These are phyloP conservation scores for Spilarctia lutea DNA, from an alignment of 2,888 invertebrate genomes.

Conservation along the genomic window DNA sequence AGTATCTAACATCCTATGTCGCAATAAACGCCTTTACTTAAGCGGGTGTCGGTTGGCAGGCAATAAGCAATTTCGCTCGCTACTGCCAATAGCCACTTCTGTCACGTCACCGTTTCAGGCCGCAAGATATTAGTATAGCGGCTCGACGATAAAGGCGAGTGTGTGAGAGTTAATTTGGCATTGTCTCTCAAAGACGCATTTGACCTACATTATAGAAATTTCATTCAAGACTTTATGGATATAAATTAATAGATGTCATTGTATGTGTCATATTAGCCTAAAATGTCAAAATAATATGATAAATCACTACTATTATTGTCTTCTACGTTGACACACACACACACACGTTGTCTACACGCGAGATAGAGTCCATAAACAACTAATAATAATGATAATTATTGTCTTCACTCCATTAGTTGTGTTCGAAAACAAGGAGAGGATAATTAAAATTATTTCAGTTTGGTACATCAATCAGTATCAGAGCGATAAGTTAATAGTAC, in stretches of 20 bases:
- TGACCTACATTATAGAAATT: constrained; percentile 39
- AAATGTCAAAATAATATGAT: constrained; percentile 7
- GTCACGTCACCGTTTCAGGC: constrained; percentile 45
- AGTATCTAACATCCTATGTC: neutral
- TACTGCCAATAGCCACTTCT: constrained; percentile 52
- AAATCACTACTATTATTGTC: neutral
- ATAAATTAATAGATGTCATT: constrained; percentile 29
- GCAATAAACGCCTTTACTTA: constrained; percentile 19
- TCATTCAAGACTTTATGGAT: constrained; percentile 22
- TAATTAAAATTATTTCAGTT: neutral
- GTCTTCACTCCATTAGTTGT: neutral
- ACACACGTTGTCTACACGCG: no score
- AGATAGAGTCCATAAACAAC: no score
- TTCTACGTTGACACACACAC: no score
- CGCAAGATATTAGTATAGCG: constrained; percentile 55
- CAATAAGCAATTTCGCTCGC: constrained; percentile 50
- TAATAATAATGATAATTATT: no score
- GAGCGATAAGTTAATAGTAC: neutral
- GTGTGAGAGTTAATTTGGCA: constrained; percentile 46
- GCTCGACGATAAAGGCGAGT: constrained; percentile 44
- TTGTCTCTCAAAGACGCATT: constrained; percentile 39
- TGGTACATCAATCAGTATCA: neutral
- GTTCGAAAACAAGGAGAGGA: neutral
- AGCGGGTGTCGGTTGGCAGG: constrained; percentile 44
- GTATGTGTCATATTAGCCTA: constrained; percentile 9